Evolutionary conservation across 1,140 invertebrate genomes (phyloP).

Genomic region (Atopsyche davidsoni): DNA sequence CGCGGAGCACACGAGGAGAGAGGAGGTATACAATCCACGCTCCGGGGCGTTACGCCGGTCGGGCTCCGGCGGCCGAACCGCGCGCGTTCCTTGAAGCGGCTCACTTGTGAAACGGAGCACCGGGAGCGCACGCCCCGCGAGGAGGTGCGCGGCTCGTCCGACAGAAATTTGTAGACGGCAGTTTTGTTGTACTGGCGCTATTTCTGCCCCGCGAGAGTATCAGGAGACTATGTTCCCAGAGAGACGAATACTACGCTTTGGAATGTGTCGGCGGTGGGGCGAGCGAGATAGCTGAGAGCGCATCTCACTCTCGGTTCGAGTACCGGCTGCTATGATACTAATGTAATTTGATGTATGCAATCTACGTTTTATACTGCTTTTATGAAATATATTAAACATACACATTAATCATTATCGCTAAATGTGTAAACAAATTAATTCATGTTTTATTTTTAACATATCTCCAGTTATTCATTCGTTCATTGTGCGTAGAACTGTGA

Average conservation of each 20-base stretch:
- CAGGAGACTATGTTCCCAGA: slow-evolving; percentile 16
- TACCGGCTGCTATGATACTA: slow-evolving; percentile 1
- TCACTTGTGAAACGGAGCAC: slow-evolving; percentile 11
- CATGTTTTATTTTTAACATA: neutral
- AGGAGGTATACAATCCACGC: too few species aligned
- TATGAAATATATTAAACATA: neutral
- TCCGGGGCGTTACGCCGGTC: too few species aligned
- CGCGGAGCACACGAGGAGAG: too few species aligned
- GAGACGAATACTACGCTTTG: slow-evolving; percentile 12
- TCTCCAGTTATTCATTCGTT: neutral
- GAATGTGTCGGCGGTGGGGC: slow-evolving; percentile 17
- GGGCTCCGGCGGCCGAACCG: neutral
- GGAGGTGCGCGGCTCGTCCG: slow-evolving; percentile 12
- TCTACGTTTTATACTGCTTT: neutral
- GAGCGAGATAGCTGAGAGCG: neutral
- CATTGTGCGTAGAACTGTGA: slow-evolving; percentile 2
- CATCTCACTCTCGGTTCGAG: neutral
- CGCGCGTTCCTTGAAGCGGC: slow-evolving; percentile 9
- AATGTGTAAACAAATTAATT: neutral
- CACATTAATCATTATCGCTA: neutral
- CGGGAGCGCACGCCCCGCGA: slow-evolving; percentile 12
- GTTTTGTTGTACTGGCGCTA: slow-evolving; percentile 29
- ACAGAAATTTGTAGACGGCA: slow-evolving; percentile 14
- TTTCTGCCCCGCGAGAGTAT: slow-evolving; percentile 30
- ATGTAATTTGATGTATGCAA: neutral